Conservation (phyloP, 2,797 vertebrate genomes). For the Rhinophrynus dorsalis region DNA sequence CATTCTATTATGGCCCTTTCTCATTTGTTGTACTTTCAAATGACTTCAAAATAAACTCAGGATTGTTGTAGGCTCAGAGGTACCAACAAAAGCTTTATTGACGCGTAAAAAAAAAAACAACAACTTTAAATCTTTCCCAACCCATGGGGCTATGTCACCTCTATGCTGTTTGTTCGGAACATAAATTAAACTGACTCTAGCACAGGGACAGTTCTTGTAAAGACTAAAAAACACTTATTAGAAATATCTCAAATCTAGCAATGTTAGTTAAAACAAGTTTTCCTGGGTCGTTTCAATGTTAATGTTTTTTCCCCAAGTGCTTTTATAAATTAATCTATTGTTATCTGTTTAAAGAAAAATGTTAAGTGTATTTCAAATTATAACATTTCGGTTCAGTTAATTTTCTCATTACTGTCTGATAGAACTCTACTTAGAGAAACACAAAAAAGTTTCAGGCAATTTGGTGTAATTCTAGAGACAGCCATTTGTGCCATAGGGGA, state of each 20-base stretch:
- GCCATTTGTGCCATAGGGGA: no score
- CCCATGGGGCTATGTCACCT: slow-evolving; percentile 6
- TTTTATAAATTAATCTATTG: no score
- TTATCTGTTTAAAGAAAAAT: no score
- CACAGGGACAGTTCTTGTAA: neutral
- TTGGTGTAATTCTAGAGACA: no score
- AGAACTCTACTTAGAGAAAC: neutral
- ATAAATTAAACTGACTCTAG: slow-evolving; percentile 6
- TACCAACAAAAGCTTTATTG: neutral
- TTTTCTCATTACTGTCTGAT: no score
- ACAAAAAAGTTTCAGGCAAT: slow-evolving; percentile 1
- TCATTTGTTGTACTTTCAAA: slow-evolving; percentile 41
- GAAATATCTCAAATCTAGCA: neutral
- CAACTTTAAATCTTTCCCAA: neutral
- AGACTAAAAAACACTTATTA: neutral
- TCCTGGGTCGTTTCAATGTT: neutral
- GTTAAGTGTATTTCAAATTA: no score
- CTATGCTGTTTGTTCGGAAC: neutral
- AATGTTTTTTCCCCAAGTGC: no score
- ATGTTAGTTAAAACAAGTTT: neutral
- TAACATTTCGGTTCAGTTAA: no score
- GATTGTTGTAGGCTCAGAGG: slow-evolving; percentile 23
- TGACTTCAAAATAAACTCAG: slow-evolving; percentile 38
- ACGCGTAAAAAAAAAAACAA: neutral
- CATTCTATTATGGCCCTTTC: slow-evolving; percentile 11